Conservation (phyloP, 37 sponge, comb jelly and placozoan species). For the Aplysina aerophoba region DNA sequence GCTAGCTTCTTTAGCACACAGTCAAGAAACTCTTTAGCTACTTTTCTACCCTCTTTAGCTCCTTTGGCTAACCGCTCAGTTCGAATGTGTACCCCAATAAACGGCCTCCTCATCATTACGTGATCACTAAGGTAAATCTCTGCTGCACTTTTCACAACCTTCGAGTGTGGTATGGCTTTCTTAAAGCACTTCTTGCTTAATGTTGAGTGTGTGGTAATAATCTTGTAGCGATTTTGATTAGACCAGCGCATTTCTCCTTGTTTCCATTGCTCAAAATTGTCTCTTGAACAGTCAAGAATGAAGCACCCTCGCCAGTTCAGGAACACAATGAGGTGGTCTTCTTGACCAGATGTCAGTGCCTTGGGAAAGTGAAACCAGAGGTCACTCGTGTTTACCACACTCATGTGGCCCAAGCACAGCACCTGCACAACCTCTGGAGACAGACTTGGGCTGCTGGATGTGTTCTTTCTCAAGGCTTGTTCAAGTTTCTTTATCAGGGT, state of each 20-base stretch:
- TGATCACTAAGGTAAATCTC: neutral
- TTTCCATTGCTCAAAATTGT: neutral
- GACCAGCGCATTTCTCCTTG: neutral
- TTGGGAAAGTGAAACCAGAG: neutral
- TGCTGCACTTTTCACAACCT: neutral
- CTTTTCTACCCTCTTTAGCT: too few relatives aligned
- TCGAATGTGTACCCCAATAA: constrained; percentile 44
- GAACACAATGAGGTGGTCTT: neutral
- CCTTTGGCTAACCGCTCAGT: constrained; percentile 39
- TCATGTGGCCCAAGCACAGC: neutral
- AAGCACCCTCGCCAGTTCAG: constrained; percentile 24
- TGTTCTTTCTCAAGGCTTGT: neutral
- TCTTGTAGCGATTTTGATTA: neutral
- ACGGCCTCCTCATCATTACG: neutral
- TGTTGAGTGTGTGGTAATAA: constrained; percentile 1
- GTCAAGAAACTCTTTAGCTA: too few relatives aligned
- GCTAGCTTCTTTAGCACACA: too few relatives aligned
- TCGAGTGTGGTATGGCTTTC: neutral
- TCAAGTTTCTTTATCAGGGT: neutral
- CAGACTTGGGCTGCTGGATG: too few relatives aligned
- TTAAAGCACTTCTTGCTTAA: neutral
- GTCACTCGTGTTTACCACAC: neutral
- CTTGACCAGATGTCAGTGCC: neutral
- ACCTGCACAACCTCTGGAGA: neutral
- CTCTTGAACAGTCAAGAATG: constrained; percentile 15